Percentiles rank a stretch among this genome's conserved stretches.
Conservation (phyloP, 64 coral and sea anemone species). For the Montipora foliosa region DNA sequence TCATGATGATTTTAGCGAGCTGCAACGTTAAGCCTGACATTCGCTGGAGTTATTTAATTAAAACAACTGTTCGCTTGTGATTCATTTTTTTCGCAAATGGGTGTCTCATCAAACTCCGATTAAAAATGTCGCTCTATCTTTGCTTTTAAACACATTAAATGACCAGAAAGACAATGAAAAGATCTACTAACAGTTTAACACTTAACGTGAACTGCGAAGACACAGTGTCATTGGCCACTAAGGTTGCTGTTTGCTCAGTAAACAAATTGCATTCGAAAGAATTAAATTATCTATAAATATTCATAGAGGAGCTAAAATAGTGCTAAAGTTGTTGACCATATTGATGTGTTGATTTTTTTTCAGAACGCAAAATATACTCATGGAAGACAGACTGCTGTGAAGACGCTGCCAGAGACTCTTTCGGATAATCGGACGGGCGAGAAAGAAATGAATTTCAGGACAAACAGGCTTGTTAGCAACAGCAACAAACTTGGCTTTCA, state of each 20-base stretch:
- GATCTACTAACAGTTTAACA: background rate
- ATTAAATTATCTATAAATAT: slow-evolving; percentile 50
- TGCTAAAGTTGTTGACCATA: background rate
- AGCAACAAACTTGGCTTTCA: slow-evolving; percentile 25
- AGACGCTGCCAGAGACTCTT: background rate
- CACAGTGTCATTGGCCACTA: background rate
- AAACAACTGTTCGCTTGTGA: no score
- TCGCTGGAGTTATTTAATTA: no score
- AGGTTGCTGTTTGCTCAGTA: slow-evolving; percentile 26
- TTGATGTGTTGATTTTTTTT: background rate
- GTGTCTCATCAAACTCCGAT: background rate
- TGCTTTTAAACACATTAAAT: slow-evolving; percentile 1
- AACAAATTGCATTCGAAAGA: slow-evolving; percentile 33
- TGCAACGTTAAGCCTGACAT: no score
- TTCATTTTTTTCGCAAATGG: background rate
- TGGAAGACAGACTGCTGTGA: background rate
- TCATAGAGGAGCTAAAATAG: slow-evolving; percentile 14
- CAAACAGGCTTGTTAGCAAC: background rate
- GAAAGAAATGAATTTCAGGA: slow-evolving; percentile 2
- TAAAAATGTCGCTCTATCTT: no score
- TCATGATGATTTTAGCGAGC: no score
- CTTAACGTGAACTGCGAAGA: slow-evolving; percentile 20
- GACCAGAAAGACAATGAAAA: slow-evolving; percentile 29
- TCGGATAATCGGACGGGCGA: background rate
- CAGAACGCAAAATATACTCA: background rate